Evolutionary conservation across 2,797 vertebrate species (phyloP).

Genomic region (Catostomus latipinnis): DNA sequence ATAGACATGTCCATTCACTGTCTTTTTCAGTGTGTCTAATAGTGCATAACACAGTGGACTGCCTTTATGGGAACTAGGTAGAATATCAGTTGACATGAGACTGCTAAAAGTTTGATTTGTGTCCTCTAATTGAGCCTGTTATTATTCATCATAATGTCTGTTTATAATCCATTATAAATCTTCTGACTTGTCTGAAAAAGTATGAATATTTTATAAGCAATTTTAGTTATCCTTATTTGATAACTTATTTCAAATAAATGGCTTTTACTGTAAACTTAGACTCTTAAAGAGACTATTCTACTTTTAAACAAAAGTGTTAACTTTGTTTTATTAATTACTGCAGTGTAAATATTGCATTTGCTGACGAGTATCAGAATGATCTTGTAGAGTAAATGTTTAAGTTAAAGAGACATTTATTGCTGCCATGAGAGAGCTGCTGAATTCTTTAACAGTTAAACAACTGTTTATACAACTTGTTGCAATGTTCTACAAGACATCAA

Average conservation of each 20-base stretch:
- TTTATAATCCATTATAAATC: not conserved
- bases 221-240: conserved; percentile 13
- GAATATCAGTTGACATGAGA: not conserved
- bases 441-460: not conserved
- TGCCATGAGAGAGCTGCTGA: not conserved
- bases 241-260: not conserved
- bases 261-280: not conserved
- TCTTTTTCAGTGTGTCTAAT: conserved; percentile 17
- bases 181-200: not conserved
- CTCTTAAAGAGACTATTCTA: not conserved
- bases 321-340: not conserved
- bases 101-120: not conserved
- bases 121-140: not conserved
- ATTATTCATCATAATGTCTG: not conserved
- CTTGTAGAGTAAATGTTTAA: not conserved
- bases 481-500: not conserved
- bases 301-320: not conserved
- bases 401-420: not conserved
- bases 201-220: not conserved
- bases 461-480: not conserved
- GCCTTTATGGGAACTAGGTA: not conserved
- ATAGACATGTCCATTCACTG: conserved; percentile 24
- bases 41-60: not conserved
- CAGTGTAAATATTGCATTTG: not conserved
- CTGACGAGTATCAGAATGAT: not conserved